Conservation (phyloP, 2,797 vertebrate species). For the Oceanodroma leucorhoa region DNA sequence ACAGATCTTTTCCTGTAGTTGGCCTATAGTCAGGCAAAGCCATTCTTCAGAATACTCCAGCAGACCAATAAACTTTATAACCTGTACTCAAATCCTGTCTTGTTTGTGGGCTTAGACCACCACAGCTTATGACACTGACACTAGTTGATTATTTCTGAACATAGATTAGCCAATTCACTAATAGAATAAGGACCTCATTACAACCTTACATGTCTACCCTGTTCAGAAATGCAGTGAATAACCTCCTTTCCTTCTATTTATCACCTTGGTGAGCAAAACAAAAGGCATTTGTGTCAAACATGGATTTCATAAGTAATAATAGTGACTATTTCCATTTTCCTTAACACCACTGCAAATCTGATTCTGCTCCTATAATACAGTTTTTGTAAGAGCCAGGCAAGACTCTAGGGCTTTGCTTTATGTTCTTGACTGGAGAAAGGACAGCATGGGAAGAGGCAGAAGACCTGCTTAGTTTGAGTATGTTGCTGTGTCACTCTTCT, state of each 20-base stretch:
- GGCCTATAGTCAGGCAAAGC: not conserved
- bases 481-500: not conserved
- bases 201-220: not conserved
- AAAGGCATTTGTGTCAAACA: not conserved
- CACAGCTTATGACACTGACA: not conserved
- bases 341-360: not conserved
- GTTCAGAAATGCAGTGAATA: not conserved
- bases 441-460: not conserved
- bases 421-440: not conserved
- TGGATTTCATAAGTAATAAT: not conserved
- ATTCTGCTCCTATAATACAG: not conserved
- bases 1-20: not conserved
- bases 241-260: not conserved
- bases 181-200: not conserved
- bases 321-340: not conserved
- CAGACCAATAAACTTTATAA: not conserved
- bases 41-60: not conserved
- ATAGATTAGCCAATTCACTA: not conserved
- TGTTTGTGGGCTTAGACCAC: not conserved
- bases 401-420: not conserved
- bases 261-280: not conserved
- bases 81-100: not conserved
- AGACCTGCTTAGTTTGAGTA: not conserved
- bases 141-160: not conserved
- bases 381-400: not conserved